phyloP scores from a whole-genome alignment of 2,113 vertebrate genomes.

The Oryzias javanicus region DNA sequence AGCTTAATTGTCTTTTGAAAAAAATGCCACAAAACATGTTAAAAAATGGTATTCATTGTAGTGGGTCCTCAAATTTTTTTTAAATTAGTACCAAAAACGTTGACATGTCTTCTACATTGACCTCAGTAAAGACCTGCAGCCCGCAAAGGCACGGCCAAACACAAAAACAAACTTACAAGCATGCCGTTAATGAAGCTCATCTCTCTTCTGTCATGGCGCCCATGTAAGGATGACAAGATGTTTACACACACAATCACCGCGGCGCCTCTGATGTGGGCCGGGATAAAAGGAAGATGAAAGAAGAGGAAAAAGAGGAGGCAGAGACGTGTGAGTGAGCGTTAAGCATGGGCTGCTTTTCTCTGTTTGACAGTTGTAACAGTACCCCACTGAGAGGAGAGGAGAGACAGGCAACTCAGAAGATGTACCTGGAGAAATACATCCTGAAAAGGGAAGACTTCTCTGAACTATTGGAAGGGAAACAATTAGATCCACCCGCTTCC shows the following conservation, averaged over 20 bases:
- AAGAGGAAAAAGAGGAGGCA: constrained; percentile 39
- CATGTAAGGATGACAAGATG: constrained; percentile 72
- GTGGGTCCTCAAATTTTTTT: constrained; percentile 15
- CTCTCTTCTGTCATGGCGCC: constrained; percentile 69
- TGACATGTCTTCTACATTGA: constrained; percentile 14
- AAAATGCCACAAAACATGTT: no score
- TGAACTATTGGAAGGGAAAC: constrained; percentile 62
- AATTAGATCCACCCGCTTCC: constrained; percentile 67
- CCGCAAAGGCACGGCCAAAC: constrained; percentile 40
- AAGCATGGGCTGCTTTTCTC: constrained; percentile 44
- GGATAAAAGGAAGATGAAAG: constrained; percentile 65
- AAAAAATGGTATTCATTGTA: no score
- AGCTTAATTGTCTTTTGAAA: no score
- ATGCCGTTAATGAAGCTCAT: constrained; percentile 59
- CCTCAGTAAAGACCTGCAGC: constrained; percentile 36
- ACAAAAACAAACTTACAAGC: constrained; percentile 61
- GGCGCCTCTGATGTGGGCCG: constrained; percentile 61
- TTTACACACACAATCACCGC: constrained; percentile 71
- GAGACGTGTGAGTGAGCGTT: constrained; percentile 44
- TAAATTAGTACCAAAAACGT: constrained; percentile 15
- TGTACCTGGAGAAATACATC: constrained; percentile 39
- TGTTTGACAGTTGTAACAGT: constrained; percentile 65
- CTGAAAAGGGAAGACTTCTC: constrained; percentile 41
- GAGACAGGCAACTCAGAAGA: constrained; percentile 3
- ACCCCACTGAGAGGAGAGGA: constrained; percentile 58